Percentiles rank a stretch among this genome's conserved stretches.
phyloP scores from a whole-genome alignment of 2,888 invertebrate species.

The Reticulitermes lucifugus region DNA sequence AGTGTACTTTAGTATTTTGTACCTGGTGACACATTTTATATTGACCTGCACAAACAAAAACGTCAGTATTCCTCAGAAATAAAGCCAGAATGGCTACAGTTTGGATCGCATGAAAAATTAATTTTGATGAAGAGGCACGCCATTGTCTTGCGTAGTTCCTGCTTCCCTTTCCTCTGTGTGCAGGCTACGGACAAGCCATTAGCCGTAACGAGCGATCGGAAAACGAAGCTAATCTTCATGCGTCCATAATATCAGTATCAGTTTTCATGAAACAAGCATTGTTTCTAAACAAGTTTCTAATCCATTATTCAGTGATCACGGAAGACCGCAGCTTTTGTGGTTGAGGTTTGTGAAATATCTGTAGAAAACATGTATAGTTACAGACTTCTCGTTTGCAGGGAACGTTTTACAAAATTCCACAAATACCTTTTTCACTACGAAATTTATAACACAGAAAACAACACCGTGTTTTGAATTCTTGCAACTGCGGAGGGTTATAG shows the following conservation, averaged over 20 bases:
- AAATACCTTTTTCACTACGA: too few relatives aligned
- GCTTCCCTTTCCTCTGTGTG: background rate
- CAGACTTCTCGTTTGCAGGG: too few relatives aligned
- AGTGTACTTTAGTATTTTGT: background rate
- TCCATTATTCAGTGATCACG: conserved; percentile 10
- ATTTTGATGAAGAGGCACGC: background rate
- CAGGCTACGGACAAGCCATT: background rate
- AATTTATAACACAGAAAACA: too few relatives aligned
- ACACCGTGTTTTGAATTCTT: too few relatives aligned
- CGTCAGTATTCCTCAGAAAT: background rate
- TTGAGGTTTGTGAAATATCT: too few relatives aligned
- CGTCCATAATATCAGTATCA: conserved; percentile 29
- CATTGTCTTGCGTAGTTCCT: background rate
- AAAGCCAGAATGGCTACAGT: background rate
- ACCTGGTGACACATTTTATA: background rate
- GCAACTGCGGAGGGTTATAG: too few relatives aligned
- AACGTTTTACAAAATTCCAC: too few relatives aligned
- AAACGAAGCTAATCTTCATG: conserved; percentile 29
- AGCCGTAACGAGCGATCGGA: conserved; percentile 24
- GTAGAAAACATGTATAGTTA: too few relatives aligned
- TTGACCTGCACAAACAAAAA: too few relatives aligned
- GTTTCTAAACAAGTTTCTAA: conserved; percentile 25
- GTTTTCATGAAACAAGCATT: conserved; percentile 30
- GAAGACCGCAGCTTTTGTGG: background rate
- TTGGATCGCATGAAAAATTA: conserved; percentile 18